Base-by-base conservation (phyloP, 2,113 vertebrate species). In the Pithys albifrons region DNA sequence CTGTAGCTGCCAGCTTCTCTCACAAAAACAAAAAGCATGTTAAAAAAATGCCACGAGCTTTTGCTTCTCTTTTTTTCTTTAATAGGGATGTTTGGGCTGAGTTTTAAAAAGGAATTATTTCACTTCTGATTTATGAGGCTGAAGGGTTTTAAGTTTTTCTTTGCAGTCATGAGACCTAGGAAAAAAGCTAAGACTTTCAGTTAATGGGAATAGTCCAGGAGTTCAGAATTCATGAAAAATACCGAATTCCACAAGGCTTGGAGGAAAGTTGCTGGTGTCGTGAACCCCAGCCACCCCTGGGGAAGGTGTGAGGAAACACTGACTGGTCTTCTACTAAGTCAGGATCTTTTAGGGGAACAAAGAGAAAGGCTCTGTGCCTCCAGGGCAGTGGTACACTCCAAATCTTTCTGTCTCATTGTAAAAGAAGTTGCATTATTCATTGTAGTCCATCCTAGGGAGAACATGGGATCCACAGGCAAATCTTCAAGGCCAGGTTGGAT, bases 41-140 rank as follows among this genome's bases (percentile, higher is more conserved):
- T 84, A 67, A 93, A 91, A 91, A 92, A 78, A 80, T 67, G 43
- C 35, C 55, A 16, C 39, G 14, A 91, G 27, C 55, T 74, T 39
- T 80, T 71, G 46, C 43, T 83, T 79, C 14, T 71, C 3, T 67
- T 46, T 49, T 65, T 84, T 45, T 25, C 8, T 91, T 74, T 48
- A 86, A 59, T 39, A 67, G 52, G 23, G 64, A 80, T 72, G 57
- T 95, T 95, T 96, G 93, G 70, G 52, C 76, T 89, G 76, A 77
- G 69, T 91, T 94, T 96, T 49, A 86, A 94, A 89, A 85, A 48
- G 35, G 88, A 94, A 84, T 94, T 61, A 51, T 96, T 97, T 93
- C 84, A 85, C 75, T 96, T 95, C 72, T 93, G 95, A 96, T 96
- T 96, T 95, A 89, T 86, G 85, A 91, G 90, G 79, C 92, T 90